Evolutionary conservation across 2,113 vertebrate genomes (phyloP).

Genomic region (Stomatorhinus ivindoensis): DNA sequence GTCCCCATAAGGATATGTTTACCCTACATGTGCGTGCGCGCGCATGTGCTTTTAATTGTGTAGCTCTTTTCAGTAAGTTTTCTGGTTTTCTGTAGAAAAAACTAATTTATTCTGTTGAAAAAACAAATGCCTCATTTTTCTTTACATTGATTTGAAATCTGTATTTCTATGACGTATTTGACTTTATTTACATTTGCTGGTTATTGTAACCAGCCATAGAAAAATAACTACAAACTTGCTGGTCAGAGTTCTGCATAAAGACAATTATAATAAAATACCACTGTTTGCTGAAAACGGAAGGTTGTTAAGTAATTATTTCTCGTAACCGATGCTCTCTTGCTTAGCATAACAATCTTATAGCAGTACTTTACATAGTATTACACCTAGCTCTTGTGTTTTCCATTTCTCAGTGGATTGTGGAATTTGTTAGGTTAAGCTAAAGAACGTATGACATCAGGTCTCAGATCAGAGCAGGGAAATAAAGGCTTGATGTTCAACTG

Average conservation of each 20-base stretch:
- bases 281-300: not conserved
- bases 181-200: not conserved
- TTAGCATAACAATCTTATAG: conserved; percentile 16
- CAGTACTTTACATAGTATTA: not conserved
- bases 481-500: not conserved
- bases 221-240: not conserved
- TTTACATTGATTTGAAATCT: too few species aligned
- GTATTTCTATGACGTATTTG: not conserved
- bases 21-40: too few species aligned
- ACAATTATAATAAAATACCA: not conserved
- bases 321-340: conserved; percentile 20
- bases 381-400: conserved; percentile 1
- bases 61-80: not conserved
- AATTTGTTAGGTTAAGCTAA: not conserved
- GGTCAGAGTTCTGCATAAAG: not conserved
- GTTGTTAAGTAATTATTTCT: conserved; percentile 10
- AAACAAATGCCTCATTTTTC: too few species aligned
- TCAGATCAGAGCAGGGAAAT: not conserved
- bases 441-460: not conserved
- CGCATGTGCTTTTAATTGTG: too few species aligned
- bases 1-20: too few species aligned
- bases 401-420: not conserved
- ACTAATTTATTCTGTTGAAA: not conserved
- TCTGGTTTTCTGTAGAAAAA: not conserved
- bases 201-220: not conserved